Conservation (phyloP, 2,797 vertebrate genomes). For the Pseudopleuronectes americanus region DNA sequence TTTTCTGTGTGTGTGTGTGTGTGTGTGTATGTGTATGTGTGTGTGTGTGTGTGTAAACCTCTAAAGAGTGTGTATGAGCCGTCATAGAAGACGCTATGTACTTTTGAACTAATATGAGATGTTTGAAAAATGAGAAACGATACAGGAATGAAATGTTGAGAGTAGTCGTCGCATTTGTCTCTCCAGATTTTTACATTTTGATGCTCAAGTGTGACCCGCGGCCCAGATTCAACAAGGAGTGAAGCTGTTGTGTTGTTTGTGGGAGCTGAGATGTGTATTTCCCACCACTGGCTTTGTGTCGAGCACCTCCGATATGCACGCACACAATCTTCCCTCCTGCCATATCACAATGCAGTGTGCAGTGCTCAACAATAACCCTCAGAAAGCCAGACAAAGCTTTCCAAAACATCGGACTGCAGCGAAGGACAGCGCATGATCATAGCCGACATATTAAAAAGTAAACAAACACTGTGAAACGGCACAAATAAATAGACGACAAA, state of each 20-base stretch:
- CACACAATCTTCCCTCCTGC: neutral
- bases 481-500: neutral
- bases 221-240: neutral
- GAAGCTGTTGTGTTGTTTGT: neutral
- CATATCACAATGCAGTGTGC: too few species aligned
- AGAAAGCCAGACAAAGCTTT: slow-evolving; percentile 17
- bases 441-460: too few species aligned
- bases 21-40: neutral
- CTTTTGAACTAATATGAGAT: slow-evolving; percentile 17
- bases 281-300: neutral
- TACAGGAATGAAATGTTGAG: slow-evolving; percentile 12
- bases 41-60: neutral
- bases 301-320: neutral
- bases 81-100: slow-evolving; percentile 11
- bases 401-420: too few species aligned
- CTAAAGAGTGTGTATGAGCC: slow-evolving; percentile 11
- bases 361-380: slow-evolving; percentile 23
- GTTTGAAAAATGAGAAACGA: slow-evolving; percentile 30
- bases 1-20: slow-evolving; percentile 7
- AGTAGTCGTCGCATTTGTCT: slow-evolving; percentile 2
- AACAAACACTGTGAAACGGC: too few species aligned
- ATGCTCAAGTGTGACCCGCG: slow-evolving; percentile 11
- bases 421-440: too few species aligned
- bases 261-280: neutral
- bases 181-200: slow-evolving; percentile 5